Evolutionary conservation across 2,888 invertebrate species (phyloP).

Genomic region (Deroplatys truncata): DNA sequence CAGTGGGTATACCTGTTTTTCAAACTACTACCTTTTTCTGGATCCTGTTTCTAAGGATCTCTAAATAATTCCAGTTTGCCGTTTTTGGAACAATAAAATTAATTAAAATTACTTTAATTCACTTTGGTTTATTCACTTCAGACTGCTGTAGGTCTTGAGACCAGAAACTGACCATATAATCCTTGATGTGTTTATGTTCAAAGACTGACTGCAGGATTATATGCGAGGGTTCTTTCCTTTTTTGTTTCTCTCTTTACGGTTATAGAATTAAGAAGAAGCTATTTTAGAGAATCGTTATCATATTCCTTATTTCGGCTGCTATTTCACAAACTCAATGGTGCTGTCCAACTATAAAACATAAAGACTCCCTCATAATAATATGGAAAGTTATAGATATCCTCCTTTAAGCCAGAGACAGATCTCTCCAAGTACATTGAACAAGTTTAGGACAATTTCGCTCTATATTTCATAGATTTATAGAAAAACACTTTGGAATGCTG

Average conservation of each 20-base stretch:
- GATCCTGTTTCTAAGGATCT: background rate
- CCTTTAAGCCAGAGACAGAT: no score
- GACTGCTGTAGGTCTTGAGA: background rate
- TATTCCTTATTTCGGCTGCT: no score
- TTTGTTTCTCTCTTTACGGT: background rate
- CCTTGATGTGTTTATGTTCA: background rate
- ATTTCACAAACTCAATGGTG: no score
- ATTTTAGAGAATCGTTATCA: no score
- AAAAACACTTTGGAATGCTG: no score
- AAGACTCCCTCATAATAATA: no score
- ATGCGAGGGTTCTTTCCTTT: background rate
- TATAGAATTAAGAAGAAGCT: background rate
- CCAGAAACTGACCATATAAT: background rate
- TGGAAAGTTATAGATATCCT: no score
- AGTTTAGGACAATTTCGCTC: no score
- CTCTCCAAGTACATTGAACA: no score
- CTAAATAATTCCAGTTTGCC: background rate
- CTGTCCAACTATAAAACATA: no score
- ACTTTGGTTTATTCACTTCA: background rate
- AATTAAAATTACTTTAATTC: background rate
- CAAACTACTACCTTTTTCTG: background rate
- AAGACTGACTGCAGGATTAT: background rate
- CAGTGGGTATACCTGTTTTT: background rate
- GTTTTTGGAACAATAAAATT: background rate
- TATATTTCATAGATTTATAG: no score